Conservation (phyloP, 2,797 vertebrate species). For the Manis pentadactyla region DNA sequence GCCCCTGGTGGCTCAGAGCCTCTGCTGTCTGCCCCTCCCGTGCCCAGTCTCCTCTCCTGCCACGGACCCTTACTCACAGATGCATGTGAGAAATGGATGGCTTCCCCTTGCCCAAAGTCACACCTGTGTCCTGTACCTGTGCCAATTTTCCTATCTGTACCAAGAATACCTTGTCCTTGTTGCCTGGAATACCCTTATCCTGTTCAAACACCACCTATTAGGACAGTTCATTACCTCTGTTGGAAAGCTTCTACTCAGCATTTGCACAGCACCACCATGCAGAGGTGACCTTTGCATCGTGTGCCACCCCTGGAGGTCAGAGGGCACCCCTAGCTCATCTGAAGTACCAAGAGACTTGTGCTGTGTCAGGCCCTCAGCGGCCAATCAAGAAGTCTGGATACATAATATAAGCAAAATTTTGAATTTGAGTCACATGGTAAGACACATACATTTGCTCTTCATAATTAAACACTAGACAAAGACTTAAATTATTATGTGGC, state of each 20-base stretch:
- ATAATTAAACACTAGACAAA: background rate
- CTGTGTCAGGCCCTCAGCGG: background rate
- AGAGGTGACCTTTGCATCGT: background rate
- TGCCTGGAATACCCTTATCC: background rate
- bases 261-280: background rate
- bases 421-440: background rate
- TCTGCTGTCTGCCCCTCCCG: background rate
- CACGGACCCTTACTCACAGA: background rate
- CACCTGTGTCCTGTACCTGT: background rate
- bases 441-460: background rate
- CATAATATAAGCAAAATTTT: background rate
- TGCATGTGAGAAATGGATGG: background rate
- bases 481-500: background rate
- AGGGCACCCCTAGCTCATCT: background rate
- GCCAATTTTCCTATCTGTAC: background rate
- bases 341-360: background rate
- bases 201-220: too few relatives aligned
- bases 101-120: background rate
- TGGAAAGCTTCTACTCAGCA: background rate
- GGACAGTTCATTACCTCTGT: too few relatives aligned
- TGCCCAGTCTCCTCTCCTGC: background rate
- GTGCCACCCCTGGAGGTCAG: background rate
- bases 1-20: background rate
- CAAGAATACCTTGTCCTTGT: background rate
- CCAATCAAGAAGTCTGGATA: background rate